Evolutionary conservation across 1,140 invertebrate species (phyloP).

Genomic region (Drosophila hydei): DNA sequence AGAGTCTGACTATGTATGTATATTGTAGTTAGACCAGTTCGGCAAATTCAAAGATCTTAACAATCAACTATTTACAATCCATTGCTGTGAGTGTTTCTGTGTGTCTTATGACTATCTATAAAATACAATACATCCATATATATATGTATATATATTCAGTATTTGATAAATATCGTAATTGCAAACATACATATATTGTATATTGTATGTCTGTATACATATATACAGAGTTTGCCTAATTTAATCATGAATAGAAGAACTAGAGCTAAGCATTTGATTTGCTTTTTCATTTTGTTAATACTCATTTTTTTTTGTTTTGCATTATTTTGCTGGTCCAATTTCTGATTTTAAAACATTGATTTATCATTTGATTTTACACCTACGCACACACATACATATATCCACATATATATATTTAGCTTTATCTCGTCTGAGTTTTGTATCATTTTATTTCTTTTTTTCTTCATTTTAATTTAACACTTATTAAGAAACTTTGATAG

Average conservation of each 20-base stretch:
- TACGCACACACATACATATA: constrained; percentile 4
- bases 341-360: constrained; percentile 55
- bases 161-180: constrained; percentile 19
- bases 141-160: constrained; percentile 13
- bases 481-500: not conserved
- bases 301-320: constrained; percentile 15
- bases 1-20: not conserved
- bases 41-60: not conserved
- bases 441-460: not conserved
- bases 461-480: constrained; percentile 1
- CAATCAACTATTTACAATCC: not conserved
- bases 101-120: constrained; percentile 23
- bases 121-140: constrained; percentile 40
- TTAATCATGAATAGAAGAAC: constrained; percentile 21
- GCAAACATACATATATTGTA: constrained; percentile 18
- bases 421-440: not conserved
- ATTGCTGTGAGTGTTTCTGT: not conserved
- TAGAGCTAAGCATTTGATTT: constrained; percentile 24
- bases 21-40: not conserved
- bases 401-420: constrained; percentile 1
- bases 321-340: constrained; percentile 65
- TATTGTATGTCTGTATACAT: not conserved
- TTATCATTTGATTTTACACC: constrained; percentile 57
- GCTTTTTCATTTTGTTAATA: constrained; percentile 16
- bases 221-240: not conserved